Base-by-base conservation (phyloP, 2,113 vertebrate species). In the Desmodus rotundus region DNA sequence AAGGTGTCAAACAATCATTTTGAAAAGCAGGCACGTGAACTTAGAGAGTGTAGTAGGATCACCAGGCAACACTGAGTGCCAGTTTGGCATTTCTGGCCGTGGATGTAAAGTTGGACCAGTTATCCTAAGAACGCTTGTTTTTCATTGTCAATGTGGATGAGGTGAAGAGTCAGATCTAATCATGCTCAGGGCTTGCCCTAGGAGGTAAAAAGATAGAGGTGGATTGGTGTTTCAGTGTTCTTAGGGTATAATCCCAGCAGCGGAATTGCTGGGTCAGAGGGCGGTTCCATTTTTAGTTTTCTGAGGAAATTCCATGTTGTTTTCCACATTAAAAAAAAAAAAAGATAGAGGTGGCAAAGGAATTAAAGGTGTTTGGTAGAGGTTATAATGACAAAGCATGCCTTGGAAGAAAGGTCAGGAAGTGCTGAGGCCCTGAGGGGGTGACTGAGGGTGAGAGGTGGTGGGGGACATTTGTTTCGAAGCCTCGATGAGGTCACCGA, bases 1-100 rank as follows among this genome's bases (percentile, higher is more conserved):
- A 90, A 96, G 47, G 67, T 86, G n/a, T 28, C 56, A 96, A 80
- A 38, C 31, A 82, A 82, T 83, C n/a, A 63, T 83, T 92, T 74
- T 4, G 36, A 91, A 87, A 93, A 90, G 56, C 0, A 93, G 73
- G 54, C 43, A 47, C 47, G 47, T 15, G 82, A 91, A 91, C 82
- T 41, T 24, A 31, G 72, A 92, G 76, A 73, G 22, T 15, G 22
- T 52, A 65, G 43, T 31, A 54, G 81, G 41, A 89, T 54, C 72
- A 58, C 92, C 96, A 88, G 88, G 91, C 96, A 94, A 67, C 54
- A 11, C 58, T 3, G 70, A 86, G 41, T 38, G 81, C 52, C 89
- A n/a, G 7, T 74, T 70, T 94, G 93, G 93, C 77, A 82, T 80
- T 90, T 61, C 72, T 20, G 77, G 85, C 67, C 26, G 0, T 38